Evolutionary conservation across 2,113 vertebrate species (phyloP).

Genomic region (Eptesicus fuscus): DNA sequence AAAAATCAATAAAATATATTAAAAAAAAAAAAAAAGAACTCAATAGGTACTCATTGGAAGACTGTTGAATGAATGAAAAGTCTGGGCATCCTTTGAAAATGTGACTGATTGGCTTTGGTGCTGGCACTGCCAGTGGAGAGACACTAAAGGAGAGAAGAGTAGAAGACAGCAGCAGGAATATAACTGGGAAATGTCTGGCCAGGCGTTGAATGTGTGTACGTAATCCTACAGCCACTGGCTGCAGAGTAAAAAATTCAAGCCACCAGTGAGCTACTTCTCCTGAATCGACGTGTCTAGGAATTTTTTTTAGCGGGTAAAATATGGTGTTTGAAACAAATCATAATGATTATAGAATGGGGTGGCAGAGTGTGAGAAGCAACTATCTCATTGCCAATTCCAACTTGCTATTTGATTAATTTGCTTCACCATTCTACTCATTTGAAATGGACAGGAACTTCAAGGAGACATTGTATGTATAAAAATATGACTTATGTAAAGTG

Average conservation of each 20-base stretch:
- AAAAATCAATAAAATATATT: too few species aligned
- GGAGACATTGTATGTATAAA: background rate
- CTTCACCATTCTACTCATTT: background rate
- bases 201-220: background rate
- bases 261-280: background rate
- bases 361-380: background rate
- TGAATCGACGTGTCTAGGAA: background rate
- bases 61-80: background rate
- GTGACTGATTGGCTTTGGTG: constrained; percentile 28
- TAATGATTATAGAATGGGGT: accelerated
- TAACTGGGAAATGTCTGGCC: background rate
- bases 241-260: background rate
- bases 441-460: background rate
- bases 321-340: background rate
- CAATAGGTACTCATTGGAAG: constrained; percentile 51
- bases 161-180: background rate
- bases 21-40: too few species aligned
- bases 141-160: background rate
- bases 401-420: background rate
- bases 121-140: background rate
- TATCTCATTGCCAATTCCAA: background rate
- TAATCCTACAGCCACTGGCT: background rate
- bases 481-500: accelerated
- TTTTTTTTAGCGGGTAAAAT: background rate
- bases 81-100: constrained; percentile 33